These are phyloP conservation scores for Unio pictorum DNA, from an alignment of 2,888 invertebrate species.

Conservation along the genomic window DNA sequence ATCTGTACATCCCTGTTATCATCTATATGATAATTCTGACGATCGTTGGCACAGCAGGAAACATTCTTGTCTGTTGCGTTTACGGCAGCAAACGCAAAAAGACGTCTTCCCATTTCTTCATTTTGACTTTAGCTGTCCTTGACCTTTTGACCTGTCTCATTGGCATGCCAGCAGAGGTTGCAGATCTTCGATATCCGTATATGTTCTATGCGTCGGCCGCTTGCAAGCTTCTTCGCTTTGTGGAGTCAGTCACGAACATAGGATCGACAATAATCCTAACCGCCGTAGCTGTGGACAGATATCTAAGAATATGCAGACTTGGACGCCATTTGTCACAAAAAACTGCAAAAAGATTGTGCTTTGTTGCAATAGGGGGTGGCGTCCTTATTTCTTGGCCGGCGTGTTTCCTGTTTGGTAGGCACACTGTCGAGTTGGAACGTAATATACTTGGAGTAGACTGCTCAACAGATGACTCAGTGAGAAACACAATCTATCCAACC, in stretches of 20 bases:
- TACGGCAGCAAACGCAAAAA: conserved; percentile 54
- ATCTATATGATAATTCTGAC: conserved; percentile 54
- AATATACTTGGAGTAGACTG: conserved; percentile 54
- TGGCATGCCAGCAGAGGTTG: conserved; percentile 64
- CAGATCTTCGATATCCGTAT: conserved; percentile 60
- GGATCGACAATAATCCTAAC: conserved; percentile 60
- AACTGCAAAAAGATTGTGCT: conserved; percentile 50
- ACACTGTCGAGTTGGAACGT: conserved; percentile 39
- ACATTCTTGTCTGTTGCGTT: conserved; percentile 58
- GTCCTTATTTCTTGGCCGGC: conserved; percentile 57
- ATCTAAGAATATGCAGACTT: conserved; percentile 57
- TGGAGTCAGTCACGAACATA: conserved; percentile 61
- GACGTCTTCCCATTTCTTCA: conserved; percentile 62
- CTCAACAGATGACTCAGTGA: conserved; percentile 60
- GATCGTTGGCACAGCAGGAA: conserved; percentile 56
- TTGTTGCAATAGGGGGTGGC: conserved; percentile 51
- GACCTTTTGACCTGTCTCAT: conserved; percentile 63
- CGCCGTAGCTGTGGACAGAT: conserved; percentile 60
- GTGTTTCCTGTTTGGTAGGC: conserved; percentile 55
- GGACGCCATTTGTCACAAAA: conserved; percentile 54
- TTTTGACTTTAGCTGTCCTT: conserved; percentile 56
- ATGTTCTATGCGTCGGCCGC: conserved; percentile 60
- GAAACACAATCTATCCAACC: conserved; percentile 54
- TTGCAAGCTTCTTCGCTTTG: conserved; percentile 60
- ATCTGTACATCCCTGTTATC: conserved; percentile 60